Percentiles rank a stretch among this genome's conserved stretches.
These are phyloP conservation scores for Zaprionus bogoriensis DNA, from an alignment of 2,888 invertebrate genomes.

Conservation along the genomic window DNA sequence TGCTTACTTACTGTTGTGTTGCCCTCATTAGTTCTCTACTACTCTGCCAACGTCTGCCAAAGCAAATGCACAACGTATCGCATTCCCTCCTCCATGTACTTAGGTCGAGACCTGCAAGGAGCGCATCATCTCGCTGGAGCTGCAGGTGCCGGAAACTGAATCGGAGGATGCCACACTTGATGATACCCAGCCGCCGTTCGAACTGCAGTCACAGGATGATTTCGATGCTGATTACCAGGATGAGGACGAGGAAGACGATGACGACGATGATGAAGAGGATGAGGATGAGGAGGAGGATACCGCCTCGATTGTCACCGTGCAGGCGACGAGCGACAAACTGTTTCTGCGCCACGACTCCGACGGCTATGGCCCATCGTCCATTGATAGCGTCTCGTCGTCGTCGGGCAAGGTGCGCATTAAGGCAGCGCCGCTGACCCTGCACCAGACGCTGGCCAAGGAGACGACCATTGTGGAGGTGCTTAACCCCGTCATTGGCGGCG, in stretches of 20 bases:
- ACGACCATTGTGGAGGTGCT: conserved; percentile 83
- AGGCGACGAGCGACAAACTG: conserved; percentile 82
- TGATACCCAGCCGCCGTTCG: conserved; percentile 60
- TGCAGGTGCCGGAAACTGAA: conserved; percentile 85
- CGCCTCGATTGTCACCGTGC: conserved; percentile 83
- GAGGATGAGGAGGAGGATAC: conserved; percentile 85
- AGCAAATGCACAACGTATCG: conserved; percentile 67
- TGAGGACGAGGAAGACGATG: conserved; percentile 79
- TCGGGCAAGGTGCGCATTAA: conserved; percentile 76
- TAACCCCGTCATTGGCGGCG: conserved; percentile 82
- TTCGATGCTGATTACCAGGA: conserved; percentile 74
- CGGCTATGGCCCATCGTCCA: conserved; percentile 73
- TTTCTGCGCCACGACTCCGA: conserved; percentile 79
- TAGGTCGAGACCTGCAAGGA: conserved; percentile 95
- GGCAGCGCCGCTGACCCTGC: conserved; percentile 74
- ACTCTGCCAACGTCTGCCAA: conserved; percentile 33
- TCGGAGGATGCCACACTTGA: conserved; percentile 59
- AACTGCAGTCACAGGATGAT: conserved; percentile 51
- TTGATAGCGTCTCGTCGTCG: conserved; percentile 71
- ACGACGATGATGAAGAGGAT: conserved; percentile 76
- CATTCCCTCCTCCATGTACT: conserved; percentile 72
- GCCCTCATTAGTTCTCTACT: conserved; percentile 56
- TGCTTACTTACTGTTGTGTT: conserved; percentile 38
- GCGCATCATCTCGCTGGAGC: conserved; percentile 94
- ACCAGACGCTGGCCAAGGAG: conserved; percentile 79